Conservation (phyloP, 2,797 vertebrate genomes). For the Sebastes variabilis region DNA sequence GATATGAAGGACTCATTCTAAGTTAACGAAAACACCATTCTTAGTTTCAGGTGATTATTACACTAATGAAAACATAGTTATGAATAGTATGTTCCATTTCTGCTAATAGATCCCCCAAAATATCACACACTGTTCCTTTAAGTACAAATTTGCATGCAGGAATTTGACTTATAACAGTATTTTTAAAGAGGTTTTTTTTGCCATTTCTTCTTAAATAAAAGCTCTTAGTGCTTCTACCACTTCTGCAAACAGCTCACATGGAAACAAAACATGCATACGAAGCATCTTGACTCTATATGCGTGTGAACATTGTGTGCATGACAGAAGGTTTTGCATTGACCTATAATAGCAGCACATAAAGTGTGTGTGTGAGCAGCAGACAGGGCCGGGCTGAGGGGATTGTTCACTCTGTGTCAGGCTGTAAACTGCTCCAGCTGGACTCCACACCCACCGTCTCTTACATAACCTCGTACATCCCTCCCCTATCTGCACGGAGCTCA, state of each 20-base stretch:
- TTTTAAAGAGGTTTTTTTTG: not conserved
- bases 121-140: too few species aligned
- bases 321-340: slow-evolving; percentile 21
- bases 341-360: slow-evolving; percentile 38
- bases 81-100: too few species aligned
- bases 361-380: slow-evolving; percentile 28
- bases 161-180: not conserved
- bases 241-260: not conserved
- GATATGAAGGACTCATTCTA: too few species aligned
- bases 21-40: too few species aligned
- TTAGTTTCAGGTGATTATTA: too few species aligned
- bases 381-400: slow-evolving; percentile 30
- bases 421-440: slow-evolving; percentile 68
- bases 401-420: slow-evolving; percentile 65
- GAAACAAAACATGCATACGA: not conserved
- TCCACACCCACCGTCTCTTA: slow-evolving; percentile 74
- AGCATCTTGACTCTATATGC: not conserved
- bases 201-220: not conserved
- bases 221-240: not conserved
- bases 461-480: slow-evolving; percentile 68
- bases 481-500: slow-evolving; percentile 16
- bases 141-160: too few species aligned
- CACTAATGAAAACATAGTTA: too few species aligned
- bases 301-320: not conserved
- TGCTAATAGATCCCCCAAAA: too few species aligned